A percentile compares a stretch with the other conserved stretches of the same genome.
These are phyloP conservation scores for Lota lota DNA, from an alignment of 2,113 vertebrate species.

Conservation along the genomic window DNA sequence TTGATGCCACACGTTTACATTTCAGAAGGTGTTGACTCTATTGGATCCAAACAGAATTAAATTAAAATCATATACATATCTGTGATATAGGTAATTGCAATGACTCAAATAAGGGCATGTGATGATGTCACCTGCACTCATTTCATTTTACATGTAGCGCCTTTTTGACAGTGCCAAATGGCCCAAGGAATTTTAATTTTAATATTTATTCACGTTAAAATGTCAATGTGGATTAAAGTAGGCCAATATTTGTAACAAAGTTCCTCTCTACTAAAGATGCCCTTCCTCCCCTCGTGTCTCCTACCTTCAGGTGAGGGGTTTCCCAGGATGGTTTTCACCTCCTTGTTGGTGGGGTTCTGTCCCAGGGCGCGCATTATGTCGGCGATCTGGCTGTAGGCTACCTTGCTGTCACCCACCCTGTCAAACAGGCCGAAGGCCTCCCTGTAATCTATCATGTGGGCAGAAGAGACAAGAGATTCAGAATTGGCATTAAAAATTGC, in stretches of 20 bases:
- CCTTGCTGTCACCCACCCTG: conserved; percentile 92
- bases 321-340: conserved; percentile 84
- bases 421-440: conserved; percentile 98
- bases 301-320: conserved; percentile 88
- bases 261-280: neutral
- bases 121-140: no score
- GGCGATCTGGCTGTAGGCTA: conserved; percentile 89
- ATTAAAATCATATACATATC: no score
- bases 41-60: no score
- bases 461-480: conserved; percentile 11
- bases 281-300: neutral
- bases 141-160: no score
- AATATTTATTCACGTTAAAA: no score
- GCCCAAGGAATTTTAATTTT: no score
- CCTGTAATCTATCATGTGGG: conserved; percentile 84
- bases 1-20: no score
- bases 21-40: no score
- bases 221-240: no score
- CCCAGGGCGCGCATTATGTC: conserved; percentile 95
- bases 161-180: no score
- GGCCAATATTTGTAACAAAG: neutral
- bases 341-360: conserved; percentile 98
- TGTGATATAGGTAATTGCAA: no score
- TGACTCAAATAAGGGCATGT: no score
- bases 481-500: neutral